Evolutionary conservation across 1,140 invertebrate species (phyloP), one percentile per base, ranked within the genome.

Genomic region (Anthonomus grandis): DNA sequence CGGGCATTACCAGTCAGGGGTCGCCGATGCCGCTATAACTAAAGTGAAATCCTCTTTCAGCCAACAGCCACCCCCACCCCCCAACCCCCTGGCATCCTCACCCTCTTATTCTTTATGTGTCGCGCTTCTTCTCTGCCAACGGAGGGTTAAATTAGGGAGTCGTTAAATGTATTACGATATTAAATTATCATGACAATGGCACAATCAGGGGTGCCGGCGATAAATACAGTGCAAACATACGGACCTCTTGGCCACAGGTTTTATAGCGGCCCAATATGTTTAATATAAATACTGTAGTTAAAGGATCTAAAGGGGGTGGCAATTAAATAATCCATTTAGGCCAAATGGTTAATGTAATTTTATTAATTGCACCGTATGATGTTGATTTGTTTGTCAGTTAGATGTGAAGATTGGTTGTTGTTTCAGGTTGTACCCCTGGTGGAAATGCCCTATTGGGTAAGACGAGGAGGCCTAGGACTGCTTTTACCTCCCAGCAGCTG

Each of bases 401-500:
- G n/a, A n/a, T n/a, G n/a, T n/a, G n/a, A n/a, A 39, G 8, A 46
- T 46, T 18, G 19, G 24, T 59, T 56, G 54, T 64, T 62, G 34
- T 73, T 73, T 8, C 62, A 73, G 72, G 70, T 59, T 74, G 71
- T 52, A 65, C 65, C 19, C 71, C 71, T 15, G 64, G 64, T 10
- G 53, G 64, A 19, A 90, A 93, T 67, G 86, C 89, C 0, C 81
- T 96, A 0, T 78, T 96, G 37, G 95, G 95, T 2, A 98, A 98
- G 79, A 97, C 95, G 4, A 81, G 97, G 45, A 80, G 97, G 60
- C 97, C 97, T 0, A 79, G 96, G 39, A 99, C 97, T 1, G 96
- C 97, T 2, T 99, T 99, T 78, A 98, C 96, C 0, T 95, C 91
- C 10, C 95, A 99, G 74, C 97, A 99, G 72, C 83, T 99, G 17